Evolutionary conservation across 2,888 invertebrate genomes (phyloP).

Genomic region (Eilema sororculum): DNA sequence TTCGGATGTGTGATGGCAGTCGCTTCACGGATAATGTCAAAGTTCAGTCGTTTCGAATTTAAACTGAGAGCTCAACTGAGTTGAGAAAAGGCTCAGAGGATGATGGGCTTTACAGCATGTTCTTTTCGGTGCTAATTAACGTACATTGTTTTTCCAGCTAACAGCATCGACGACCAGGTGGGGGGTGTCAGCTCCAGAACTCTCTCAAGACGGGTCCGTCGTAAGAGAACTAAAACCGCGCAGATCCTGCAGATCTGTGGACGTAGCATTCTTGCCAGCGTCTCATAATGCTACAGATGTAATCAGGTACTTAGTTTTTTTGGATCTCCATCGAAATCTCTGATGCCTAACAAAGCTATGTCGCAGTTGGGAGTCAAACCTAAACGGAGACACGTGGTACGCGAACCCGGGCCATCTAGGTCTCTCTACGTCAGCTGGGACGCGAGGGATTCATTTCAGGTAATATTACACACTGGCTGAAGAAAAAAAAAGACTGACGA

Average conservation of each 20-base stretch:
- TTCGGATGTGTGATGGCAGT: too few relatives aligned
- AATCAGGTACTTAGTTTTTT: slow-evolving; percentile 60
- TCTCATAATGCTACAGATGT: slow-evolving; percentile 75
- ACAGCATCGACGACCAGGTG: slow-evolving; percentile 76
- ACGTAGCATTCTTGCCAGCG: slow-evolving; percentile 79
- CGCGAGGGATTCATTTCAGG: too few relatives aligned
- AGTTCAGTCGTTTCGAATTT: too few relatives aligned
- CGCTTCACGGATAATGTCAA: too few relatives aligned
- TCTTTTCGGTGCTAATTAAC: neutral
- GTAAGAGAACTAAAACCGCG: slow-evolving; percentile 76
- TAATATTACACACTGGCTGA: too few relatives aligned
- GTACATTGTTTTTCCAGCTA: slow-evolving; percentile 56
- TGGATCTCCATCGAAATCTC: too few relatives aligned
- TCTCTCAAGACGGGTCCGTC: slow-evolving; percentile 68
- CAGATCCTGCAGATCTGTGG: slow-evolving; percentile 74
- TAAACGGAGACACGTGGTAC: too few relatives aligned
- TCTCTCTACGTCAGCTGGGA: too few relatives aligned
- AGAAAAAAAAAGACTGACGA: too few relatives aligned
- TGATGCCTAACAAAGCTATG: too few relatives aligned
- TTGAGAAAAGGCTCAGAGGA: neutral
- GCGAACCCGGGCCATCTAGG: too few relatives aligned
- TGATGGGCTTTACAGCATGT: neutral
- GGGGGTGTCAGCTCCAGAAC: slow-evolving; percentile 74
- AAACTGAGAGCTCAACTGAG: neutral
- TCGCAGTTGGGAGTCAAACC: too few relatives aligned